Base-by-base conservation (phyloP, 2,888 invertebrate species). In the Trichopria drosophilae region DNA sequence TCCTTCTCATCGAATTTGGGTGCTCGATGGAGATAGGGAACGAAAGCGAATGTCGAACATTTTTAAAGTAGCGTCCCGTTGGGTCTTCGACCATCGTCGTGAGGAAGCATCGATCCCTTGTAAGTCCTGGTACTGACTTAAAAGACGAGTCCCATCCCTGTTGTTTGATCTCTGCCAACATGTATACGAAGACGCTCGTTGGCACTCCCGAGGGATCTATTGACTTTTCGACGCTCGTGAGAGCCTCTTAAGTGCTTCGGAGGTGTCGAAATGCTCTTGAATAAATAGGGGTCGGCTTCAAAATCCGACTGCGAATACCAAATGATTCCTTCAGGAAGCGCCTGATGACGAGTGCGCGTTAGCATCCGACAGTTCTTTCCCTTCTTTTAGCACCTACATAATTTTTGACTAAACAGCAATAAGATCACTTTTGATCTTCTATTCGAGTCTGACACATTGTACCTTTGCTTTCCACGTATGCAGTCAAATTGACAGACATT, bases 191-290 rank as follows among this genome's bases (percentile, higher is more conserved):
- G 60, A 59, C 57, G 56, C 56, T 60, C 61, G 60, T 61, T 58
- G 62, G 55, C 61, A 59, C 59, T 58, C 61, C 62, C 60, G 50
- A 55, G 59, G 61, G 62, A 61, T 62, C 63, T 62, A 63, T 66
- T 64, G 66, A 65, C 64, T 64, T 61, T 58, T 62, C 58, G 61
- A 61, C 58, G 62, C 45, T 55, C 59, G 58, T 57, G 60, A 64
- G 65, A 63, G 63, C 59, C 68, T 66, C 65, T 67, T 65, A 67
- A 67, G 66, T 63, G 66, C 65, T 61, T 60, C 49, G 58, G 58
- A 65, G 66, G 68, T 69, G 69, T 69, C 64, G 68, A 69, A 67
- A 68, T 64, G 63, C 63, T 66, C 66, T 68, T 67, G 66, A 67
- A 68, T 67, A 66, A 67, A 65, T 64, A 66, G 66, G 63, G 62